phyloP scores from a whole-genome alignment of 2,797 vertebrate genomes.

The Gila robusta region DNA sequence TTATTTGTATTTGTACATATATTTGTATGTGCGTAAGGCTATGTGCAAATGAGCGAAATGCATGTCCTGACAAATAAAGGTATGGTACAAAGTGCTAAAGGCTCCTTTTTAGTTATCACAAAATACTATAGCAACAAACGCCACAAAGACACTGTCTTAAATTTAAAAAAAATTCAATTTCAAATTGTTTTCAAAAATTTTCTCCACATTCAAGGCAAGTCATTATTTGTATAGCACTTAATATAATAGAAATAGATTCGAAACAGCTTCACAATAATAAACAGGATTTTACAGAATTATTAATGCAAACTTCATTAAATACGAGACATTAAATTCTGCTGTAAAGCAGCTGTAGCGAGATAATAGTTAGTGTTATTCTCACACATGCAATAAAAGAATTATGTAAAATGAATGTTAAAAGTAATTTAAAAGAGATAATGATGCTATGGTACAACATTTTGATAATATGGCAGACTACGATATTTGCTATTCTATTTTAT shows the following conservation, averaged over 20 bases:
- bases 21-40: neutral
- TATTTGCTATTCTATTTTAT: neutral
- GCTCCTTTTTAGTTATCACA: neutral
- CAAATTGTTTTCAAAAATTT: neutral
- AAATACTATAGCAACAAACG: neutral
- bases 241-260: neutral
- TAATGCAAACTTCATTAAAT: neutral
- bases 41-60: neutral
- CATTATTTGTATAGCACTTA: neutral
- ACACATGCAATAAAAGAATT: neutral
- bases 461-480: neutral
- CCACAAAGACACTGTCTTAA: neutral
- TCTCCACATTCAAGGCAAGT: neutral
- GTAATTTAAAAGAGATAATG: neutral
- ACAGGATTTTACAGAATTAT: neutral
- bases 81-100: neutral
- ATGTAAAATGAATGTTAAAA: neutral
- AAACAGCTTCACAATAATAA: neutral
- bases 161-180: too few species aligned
- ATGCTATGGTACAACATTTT: neutral
- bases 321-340: neutral
- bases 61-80: neutral
- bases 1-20: neutral
- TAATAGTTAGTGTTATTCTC: neutral
- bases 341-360: neutral